Base-by-base conservation (phyloP, 2,888 invertebrate species). In the Lasius platythorax region DNA sequence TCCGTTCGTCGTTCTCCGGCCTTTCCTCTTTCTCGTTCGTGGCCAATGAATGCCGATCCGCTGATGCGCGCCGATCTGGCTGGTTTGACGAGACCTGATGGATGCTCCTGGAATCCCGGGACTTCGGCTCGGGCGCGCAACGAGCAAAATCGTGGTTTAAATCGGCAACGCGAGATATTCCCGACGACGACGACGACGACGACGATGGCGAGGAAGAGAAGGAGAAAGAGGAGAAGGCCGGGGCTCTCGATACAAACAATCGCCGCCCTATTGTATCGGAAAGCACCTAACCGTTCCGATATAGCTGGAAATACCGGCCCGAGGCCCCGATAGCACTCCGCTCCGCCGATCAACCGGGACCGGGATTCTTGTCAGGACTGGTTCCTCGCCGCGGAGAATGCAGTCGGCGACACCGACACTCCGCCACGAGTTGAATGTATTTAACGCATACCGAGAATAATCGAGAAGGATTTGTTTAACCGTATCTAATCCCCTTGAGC, bases 71-170 rank as follows among this genome's bases (percentile, higher is more conserved):
- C 92, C 92, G 92, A 79, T 79, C 92, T 90, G 93, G 95, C 93
- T 94, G 94, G 94, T 95, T 95, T 95, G 94, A 95, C 95, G 94
- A 95, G 93, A 91, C 91, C 95, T 95, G 95, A 95, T 95, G 95
- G 95, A 95, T 94, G 94, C 95, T 92, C 92, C 91, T 92, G 93
- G 93, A 92, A 93, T 94, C 92, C 90, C 91, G 91, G 92, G 91
- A 92, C 94, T 92, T 90, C 89, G 90, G 90, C 90, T 91, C 91
- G 90, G 82, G 79, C 85, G 87, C 90, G 91, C 93, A 94, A 94
- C 93, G 92, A 93, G 93, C 93, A 93, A 94, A 94, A 94, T 94
- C 94, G 91, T 92, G 92, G 92, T 93, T 94, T 93, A 92, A 94
- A 94, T 94, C 94, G 93, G 92, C 90, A 87, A 90, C 91, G 89